Percentiles rank a stretch among this genome's conserved stretches.
phyloP scores from a whole-genome alignment of 2,797 vertebrate species.

The Diplodus sargus region DNA sequence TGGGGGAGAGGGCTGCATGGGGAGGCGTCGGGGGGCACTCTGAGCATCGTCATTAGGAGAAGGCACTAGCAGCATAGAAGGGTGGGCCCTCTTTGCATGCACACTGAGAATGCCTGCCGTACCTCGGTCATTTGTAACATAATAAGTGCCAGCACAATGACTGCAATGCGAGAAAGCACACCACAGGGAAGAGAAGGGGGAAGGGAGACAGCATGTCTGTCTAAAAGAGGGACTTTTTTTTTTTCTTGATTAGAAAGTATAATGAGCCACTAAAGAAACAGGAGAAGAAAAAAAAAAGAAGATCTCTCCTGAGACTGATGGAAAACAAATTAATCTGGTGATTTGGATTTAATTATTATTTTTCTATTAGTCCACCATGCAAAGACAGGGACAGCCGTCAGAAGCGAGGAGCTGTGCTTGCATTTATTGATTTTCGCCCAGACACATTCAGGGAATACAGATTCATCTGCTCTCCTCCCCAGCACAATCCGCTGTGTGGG shows the following conservation, averaged over 20 bases:
- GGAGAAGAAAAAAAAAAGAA: constrained; percentile 85
- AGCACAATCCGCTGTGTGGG: constrained; percentile 79
- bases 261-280: constrained; percentile 94
- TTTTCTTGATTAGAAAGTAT: constrained; percentile 95
- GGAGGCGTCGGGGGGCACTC: constrained; percentile 88
- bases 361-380: constrained; percentile 91
- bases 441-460: constrained; percentile 91
- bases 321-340: constrained; percentile 95
- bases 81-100: constrained; percentile 94
- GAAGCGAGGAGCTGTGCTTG: constrained; percentile 91
- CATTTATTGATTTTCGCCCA: constrained; percentile 96
- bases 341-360: constrained; percentile 98
- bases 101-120: constrained; percentile 96
- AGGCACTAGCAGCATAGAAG: constrained; percentile 83
- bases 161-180: constrained; percentile 92
- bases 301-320: constrained; percentile 90
- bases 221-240: constrained; percentile 88
- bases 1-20: constrained; percentile 69
- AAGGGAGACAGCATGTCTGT: constrained; percentile 91
- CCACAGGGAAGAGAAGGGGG: constrained; percentile 88
- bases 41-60: constrained; percentile 96
- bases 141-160: constrained; percentile 99
- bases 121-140: constrained; percentile 99
- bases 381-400: constrained; percentile 90
- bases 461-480: constrained; percentile 80